A percentile compares a stretch with the other conserved stretches of the same genome.
Evolutionary conservation across 1,140 invertebrate species (phyloP).

Genomic region (Drosophila pallidifrons): DNA sequence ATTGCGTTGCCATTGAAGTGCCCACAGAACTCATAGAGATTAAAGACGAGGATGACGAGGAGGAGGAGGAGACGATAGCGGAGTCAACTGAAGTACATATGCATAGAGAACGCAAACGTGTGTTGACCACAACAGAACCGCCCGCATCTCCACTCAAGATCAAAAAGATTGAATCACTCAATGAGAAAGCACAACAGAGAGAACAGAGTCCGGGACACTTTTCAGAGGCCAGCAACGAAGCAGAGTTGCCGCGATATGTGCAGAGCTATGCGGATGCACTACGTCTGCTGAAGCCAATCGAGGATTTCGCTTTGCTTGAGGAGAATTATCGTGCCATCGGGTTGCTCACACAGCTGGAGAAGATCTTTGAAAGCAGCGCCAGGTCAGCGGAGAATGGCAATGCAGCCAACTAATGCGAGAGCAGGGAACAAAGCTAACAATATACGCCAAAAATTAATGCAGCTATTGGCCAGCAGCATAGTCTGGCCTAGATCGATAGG

Average conservation of each 20-base stretch:
- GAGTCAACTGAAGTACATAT: background rate
- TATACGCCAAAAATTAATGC: conserved; percentile 31
- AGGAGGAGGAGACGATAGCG: background rate
- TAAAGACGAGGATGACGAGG: conserved; percentile 61
- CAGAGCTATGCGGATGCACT: conserved; percentile 71
- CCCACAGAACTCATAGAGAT: conserved; percentile 67
- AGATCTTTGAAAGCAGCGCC: conserved; percentile 60
- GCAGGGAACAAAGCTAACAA: background rate
- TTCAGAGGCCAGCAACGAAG: conserved; percentile 54
- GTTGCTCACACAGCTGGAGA: conserved; percentile 73
- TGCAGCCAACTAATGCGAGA: conserved; percentile 2
- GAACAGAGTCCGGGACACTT: conserved; percentile 43
- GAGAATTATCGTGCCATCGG: conserved; percentile 83
- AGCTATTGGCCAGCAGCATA: background rate
- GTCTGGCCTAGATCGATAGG: conserved; percentile 10
- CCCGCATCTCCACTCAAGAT: conserved; percentile 51
- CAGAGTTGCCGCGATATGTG: conserved; percentile 57
- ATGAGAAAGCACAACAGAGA: background rate
- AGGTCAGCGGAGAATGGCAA: background rate
- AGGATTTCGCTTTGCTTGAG: conserved; percentile 75
- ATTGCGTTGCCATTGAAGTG: conserved; percentile 64
- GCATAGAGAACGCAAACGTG: conserved; percentile 26
- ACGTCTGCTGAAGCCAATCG: conserved; percentile 74
- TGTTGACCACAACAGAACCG: conserved; percentile 1
- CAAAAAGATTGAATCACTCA: conserved; percentile 62